A percentile compares a stretch with the other conserved stretches of the same genome.
These are phyloP conservation scores for Margaritifera margaritifera DNA, from an alignment of 2,888 invertebrate genomes.

Conservation along the genomic window DNA sequence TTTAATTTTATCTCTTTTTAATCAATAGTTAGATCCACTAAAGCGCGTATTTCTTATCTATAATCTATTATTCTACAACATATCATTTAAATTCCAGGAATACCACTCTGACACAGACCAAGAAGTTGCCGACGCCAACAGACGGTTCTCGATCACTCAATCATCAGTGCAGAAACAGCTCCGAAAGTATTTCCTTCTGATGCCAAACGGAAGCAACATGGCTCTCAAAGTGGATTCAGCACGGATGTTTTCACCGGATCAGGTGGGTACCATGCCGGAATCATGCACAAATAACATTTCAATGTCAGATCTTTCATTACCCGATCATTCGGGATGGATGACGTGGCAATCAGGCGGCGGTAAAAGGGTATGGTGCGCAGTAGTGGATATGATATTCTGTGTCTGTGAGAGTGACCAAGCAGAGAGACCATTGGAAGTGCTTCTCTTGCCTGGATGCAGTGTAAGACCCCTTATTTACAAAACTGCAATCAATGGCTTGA, in stretches of 20 bases:
- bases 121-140: too few relatives aligned
- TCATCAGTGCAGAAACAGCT: too few relatives aligned
- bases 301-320: conserved; percentile 46
- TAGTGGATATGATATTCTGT: conserved; percentile 60
- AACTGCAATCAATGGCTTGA: conserved; percentile 42
- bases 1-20: too few relatives aligned
- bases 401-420: conserved; percentile 51
- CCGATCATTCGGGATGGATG: conserved; percentile 61
- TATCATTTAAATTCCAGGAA: too few relatives aligned
- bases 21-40: too few relatives aligned
- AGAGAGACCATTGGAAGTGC: conserved; percentile 47
- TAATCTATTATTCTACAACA: too few relatives aligned
- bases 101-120: too few relatives aligned
- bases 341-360: conserved; percentile 47
- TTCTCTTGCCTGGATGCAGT: conserved; percentile 57
- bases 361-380: conserved; percentile 54
- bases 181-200: conserved; percentile 29
- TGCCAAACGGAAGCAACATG: conserved; percentile 27
- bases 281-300: conserved; percentile 35
- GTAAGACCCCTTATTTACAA: conserved; percentile 54
- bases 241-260: conserved; percentile 11
- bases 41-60: too few relatives aligned
- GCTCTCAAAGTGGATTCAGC: conserved; percentile 29
- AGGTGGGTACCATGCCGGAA: conserved; percentile 9
- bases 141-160: too few relatives aligned